Conservation (phyloP, 2,113 vertebrate genomes). For the Triplophysa rosa region DNA sequence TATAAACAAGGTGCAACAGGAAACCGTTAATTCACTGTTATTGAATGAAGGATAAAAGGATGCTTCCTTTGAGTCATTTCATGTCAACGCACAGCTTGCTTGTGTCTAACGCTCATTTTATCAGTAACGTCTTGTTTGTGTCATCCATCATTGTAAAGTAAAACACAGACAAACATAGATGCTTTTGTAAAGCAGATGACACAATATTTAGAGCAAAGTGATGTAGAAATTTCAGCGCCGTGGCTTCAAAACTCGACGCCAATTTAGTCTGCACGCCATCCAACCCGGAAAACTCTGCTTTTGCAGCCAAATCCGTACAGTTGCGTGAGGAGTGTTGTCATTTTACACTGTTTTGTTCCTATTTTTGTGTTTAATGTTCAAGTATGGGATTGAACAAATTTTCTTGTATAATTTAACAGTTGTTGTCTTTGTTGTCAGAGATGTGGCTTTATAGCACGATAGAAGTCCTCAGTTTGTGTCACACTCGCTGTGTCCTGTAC, state of each 20-base stretch:
- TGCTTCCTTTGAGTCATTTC: conserved; percentile 84
- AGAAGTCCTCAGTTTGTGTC: conserved; percentile 6
- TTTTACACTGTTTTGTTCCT: not conserved
- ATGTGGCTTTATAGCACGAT: not conserved
- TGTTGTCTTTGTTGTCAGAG: not conserved
- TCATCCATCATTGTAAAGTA: conserved; percentile 69
- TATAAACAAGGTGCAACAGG: conserved; percentile 76
- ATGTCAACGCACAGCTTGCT: conserved; percentile 78
- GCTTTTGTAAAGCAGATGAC: conserved; percentile 7
- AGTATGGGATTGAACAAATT: not conserved
- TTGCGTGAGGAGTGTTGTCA: not conserved
- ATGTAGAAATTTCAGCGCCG: not conserved
- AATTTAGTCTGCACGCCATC: too few relatives aligned
- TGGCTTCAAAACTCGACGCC: not conserved
- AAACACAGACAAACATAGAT: conserved; percentile 59
- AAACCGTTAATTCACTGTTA: conserved; percentile 83
- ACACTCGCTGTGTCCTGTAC: conserved; percentile 6
- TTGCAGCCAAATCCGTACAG: too few relatives aligned
- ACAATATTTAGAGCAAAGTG: not conserved
- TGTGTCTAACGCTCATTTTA: conserved; percentile 77
- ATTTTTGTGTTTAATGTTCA: not conserved
- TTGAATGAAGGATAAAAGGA: conserved; percentile 70
- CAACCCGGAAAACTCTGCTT: too few relatives aligned
- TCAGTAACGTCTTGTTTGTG: conserved; percentile 65
- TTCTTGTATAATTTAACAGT: not conserved